Evolutionary conservation across 2,113 vertebrate genomes (phyloP).

Genomic region (Epinephelus lanceolatus): DNA sequence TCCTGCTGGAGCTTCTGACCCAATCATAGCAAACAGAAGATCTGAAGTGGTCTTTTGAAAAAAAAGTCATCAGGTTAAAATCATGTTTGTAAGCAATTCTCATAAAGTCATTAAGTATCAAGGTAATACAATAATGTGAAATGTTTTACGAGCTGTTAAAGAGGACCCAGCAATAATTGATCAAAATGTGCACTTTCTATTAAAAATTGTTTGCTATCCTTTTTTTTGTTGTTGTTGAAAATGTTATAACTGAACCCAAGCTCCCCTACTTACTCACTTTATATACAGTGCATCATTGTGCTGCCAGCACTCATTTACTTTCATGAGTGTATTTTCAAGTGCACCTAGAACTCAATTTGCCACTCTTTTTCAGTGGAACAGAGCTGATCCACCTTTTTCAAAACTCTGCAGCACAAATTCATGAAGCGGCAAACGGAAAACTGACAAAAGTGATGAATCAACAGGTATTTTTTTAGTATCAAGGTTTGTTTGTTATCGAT

Average conservation of each 20-base stretch:
- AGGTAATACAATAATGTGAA: not conserved
- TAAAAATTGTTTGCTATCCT: not conserved
- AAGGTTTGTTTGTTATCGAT: not conserved
- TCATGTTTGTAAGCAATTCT: not conserved
- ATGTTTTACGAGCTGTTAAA: not conserved
- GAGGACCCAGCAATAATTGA: not conserved
- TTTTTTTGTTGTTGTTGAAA: not conserved
- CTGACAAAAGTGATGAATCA: not conserved
- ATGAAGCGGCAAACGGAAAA: not conserved
- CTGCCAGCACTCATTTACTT: not conserved
- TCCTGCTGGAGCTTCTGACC: not conserved
- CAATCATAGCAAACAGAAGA: not conserved
- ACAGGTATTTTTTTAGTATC: not conserved
- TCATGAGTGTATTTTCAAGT: constrained; percentile 1
- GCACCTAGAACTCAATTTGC: not conserved
- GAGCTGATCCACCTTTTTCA: not conserved
- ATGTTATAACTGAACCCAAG: not conserved
- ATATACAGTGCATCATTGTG: constrained; percentile 3
- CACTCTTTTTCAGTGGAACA: not conserved
- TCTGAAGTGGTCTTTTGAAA: not conserved
- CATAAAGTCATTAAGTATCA: not conserved
- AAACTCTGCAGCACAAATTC: not conserved
- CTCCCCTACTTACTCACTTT: not conserved
- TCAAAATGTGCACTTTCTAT: not conserved
- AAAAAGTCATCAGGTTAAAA: not conserved